Evolutionary conservation across 2,113 vertebrate genomes (phyloP).

Genomic region (Lycaon pictus): DNA sequence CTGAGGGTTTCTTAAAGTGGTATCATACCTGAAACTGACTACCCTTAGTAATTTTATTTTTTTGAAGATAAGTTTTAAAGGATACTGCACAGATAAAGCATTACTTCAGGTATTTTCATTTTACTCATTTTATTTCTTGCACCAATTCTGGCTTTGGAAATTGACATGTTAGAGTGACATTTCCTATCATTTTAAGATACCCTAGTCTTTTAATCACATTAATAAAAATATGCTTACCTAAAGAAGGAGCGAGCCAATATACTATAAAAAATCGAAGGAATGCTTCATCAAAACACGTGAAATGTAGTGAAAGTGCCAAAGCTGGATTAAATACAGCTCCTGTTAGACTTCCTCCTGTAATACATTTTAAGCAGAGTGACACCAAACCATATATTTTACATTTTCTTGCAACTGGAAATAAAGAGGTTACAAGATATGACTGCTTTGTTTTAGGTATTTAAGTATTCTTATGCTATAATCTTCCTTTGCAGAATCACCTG

Average conservation of each 20-base stretch:
- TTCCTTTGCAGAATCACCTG: slow-evolving; percentile 18
- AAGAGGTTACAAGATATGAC: not conserved
- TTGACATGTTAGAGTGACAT: slow-evolving; percentile 22
- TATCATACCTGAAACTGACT: not conserved
- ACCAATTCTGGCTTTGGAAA: slow-evolving; percentile 57
- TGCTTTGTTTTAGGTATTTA: slow-evolving; percentile 46
- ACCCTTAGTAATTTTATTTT: slow-evolving; percentile 17
- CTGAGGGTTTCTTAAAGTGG: not conserved
- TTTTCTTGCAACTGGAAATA: slow-evolving; percentile 54
- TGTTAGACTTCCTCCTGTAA: slow-evolving; percentile 92
- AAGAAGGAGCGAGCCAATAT: slow-evolving; percentile 94
- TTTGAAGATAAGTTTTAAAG: slow-evolving; percentile 44
- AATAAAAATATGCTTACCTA: slow-evolving; percentile 90
- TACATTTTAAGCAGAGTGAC: slow-evolving; percentile 69
- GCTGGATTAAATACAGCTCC: slow-evolving; percentile 97
- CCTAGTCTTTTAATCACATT: slow-evolving; percentile 33
- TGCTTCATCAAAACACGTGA: slow-evolving; percentile 91
- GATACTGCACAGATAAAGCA: not conserved
- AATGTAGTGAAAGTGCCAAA: slow-evolving; percentile 94
- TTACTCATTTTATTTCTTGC: slow-evolving; percentile 36
- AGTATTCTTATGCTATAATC: not conserved
- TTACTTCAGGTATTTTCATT: not conserved
- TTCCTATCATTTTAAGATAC: slow-evolving; percentile 38
- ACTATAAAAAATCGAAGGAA: slow-evolving; percentile 91
- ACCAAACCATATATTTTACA: slow-evolving; percentile 21